Conservation (phyloP, 2,113 vertebrate genomes). For the Ibidorhyncha struthersii region DNA sequence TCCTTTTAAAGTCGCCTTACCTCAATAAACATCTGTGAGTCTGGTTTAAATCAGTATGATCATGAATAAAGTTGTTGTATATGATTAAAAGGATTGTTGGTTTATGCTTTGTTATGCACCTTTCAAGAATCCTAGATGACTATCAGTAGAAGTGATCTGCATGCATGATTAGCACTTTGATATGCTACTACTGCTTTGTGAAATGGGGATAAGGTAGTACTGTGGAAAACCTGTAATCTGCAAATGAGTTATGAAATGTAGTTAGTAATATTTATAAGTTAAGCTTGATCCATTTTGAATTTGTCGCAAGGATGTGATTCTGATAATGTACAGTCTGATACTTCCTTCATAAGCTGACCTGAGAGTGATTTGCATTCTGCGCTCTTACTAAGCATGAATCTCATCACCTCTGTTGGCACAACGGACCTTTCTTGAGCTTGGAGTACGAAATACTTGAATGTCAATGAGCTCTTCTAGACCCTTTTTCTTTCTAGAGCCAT, state of each 20-base stretch:
- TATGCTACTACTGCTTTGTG: not conserved
- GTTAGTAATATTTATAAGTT: not conserved
- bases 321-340: not conserved
- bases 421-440: not conserved
- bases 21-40: not conserved
- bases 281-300: not conserved
- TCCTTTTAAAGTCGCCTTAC: not conserved
- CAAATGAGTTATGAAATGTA: not conserved
- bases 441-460: not conserved
- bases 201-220: not conserved
- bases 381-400: not conserved
- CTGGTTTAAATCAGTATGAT: not conserved
- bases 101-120: not conserved
- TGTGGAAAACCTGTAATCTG: slow-evolving; percentile 13
- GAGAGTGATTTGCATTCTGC: not conserved
- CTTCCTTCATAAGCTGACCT: not conserved
- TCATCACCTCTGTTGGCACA: not conserved
- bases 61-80: not conserved
- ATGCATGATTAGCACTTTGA: slow-evolving; percentile 24
- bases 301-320: not conserved
- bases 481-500: not conserved
- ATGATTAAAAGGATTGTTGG: not conserved
- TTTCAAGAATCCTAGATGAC: not conserved
- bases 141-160: slow-evolving; percentile 32
- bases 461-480: not conserved